These are phyloP conservation scores for Hermaeophaga mercurialis DNA, from an alignment of 2,888 invertebrate genomes.

Conservation along the genomic window DNA sequence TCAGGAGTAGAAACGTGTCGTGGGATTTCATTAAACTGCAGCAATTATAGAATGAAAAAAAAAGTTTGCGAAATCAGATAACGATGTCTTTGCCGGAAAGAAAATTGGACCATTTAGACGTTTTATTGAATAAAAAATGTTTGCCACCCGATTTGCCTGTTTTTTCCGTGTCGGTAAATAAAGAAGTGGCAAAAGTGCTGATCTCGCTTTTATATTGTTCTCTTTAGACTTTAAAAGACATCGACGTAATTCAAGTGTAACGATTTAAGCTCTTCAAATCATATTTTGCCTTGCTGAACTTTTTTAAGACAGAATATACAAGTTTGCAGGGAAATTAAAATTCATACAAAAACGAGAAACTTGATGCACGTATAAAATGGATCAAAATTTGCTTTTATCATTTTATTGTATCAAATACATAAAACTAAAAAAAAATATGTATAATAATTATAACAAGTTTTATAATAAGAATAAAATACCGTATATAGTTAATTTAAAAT, in stretches of 20 bases:
- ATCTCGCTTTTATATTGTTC: slow-evolving; percentile 49
- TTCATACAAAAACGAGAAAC: too few relatives aligned
- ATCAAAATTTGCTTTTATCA: too few relatives aligned
- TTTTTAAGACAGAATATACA: slow-evolving; percentile 27
- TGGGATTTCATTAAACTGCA: background rate
- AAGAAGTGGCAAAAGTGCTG: slow-evolving; percentile 45
- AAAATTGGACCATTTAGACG: slow-evolving; percentile 6
- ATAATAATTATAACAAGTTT: too few relatives aligned
- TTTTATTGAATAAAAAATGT: slow-evolving; percentile 19
- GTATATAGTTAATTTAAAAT: too few relatives aligned
- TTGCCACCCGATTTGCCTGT: slow-evolving; percentile 21
- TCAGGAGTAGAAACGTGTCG: background rate
- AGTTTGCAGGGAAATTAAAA: too few relatives aligned
- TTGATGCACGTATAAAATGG: too few relatives aligned
- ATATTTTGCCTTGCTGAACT: slow-evolving; percentile 30
- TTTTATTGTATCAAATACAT: too few relatives aligned
- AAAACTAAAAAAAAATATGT: too few relatives aligned
- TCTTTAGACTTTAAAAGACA: slow-evolving; percentile 36
- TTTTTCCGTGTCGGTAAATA: slow-evolving; percentile 45
- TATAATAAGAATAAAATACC: too few relatives aligned
- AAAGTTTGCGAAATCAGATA: background rate
- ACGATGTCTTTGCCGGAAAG: slow-evolving; percentile 11
- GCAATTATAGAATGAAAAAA: background rate
- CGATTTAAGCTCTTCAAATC: slow-evolving; percentile 34
- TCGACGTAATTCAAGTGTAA: slow-evolving; percentile 39